Evolutionary conservation across 2,797 vertebrate genomes (phyloP), one percentile per base, ranked within the genome.

Genomic region (Lutra lutra): DNA sequence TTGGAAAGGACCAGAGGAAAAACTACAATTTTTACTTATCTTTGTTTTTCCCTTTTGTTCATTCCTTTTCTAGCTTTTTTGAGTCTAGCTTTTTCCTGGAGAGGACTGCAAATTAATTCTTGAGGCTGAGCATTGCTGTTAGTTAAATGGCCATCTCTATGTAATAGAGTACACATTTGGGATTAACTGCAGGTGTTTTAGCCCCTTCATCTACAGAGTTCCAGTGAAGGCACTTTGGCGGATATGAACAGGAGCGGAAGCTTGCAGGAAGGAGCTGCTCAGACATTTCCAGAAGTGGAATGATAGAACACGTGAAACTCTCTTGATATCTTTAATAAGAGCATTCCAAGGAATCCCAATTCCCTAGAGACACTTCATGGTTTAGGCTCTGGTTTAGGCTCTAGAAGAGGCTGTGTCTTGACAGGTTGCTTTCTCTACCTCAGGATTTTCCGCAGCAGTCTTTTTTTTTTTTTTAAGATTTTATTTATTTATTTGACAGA

Each of bases 231-330:
- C 8, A 32, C 66, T 88, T 86, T 87, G 43, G 40, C 77, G 62
- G 48, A 0, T 86, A 32, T 90, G 64, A 94, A 51, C 40, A 85
- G 64, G 21, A 78, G n/a, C 56, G 73, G 60, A 77, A 78, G 25
- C n/a, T 43, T 95, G 13, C 20, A 14, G 46, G 68, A 89, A 94
- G 80, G 38, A 86, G 75, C 82, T 94, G 15, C 25, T 84, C 5
- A 83, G 62, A 88, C 23, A 77, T 91, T 98, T 89, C 70, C 38
- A 87, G 78, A 80, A 43, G 32, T 78, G 13, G 9, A 84, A 82
- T 32, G 48, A 62, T 12, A 83, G 88, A 80, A 90, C 6, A 75
- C 43, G 90, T 97, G 87, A 87, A 75, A 88, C 21, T 95, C 18
- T 56, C 35, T 68, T 51, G 20, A 40, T 80, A 54, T 68, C 75